These are phyloP conservation scores for human DNA, from an alignment of 2,113 vertebrate species.

Conservation along the genomic window GRCh38 chr16:66472001-66472500, in stretches of 20 bases:
- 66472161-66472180: not conserved
- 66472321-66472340: not conserved
- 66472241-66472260: not conserved
- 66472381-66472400: not conserved
- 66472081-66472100: not conserved
- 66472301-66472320: accelerated
- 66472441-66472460: not conserved
- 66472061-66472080: not conserved
- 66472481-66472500: not conserved
- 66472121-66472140: not conserved
- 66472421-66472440: not conserved
- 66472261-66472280: no score
- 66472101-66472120: not conserved
- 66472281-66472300: not conserved
- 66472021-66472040: not conserved
- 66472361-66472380: not conserved
- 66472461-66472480: not conserved
- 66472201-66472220: not conserved
- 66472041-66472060: not conserved
- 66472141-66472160: not conserved
- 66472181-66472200: no score
- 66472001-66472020: not conserved
- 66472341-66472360: not conserved
- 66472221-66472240: not conserved
- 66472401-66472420: not conserved